Base-by-base conservation (phyloP, 1,140 invertebrate genomes). In the Notospermus geniculatus region DNA sequence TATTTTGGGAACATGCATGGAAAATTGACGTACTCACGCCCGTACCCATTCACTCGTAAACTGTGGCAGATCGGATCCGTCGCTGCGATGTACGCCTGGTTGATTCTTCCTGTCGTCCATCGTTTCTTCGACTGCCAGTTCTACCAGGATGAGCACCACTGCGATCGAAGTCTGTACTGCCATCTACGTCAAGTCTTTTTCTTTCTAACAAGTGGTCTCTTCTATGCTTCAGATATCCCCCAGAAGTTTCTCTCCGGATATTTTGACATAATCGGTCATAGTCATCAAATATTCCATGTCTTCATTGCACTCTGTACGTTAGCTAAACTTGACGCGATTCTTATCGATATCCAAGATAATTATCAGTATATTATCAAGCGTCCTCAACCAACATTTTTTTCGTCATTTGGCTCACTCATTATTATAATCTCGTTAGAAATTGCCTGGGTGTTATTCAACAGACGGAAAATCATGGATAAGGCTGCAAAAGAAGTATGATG, bases 261-360 rank as follows among this genome's bases (percentile, higher is more conserved):
- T 41, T 80, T 72, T 71, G 78, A 80, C 55, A 74, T 79, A 62
- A 56, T 80, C 19, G 76, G 76, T 27, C 77, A 79, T 58, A 76
- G 78, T 60, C 77, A 79, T 62, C 78, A 80, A 64, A 63, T 80
- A 32, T 80, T 80, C 60, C 78, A 80, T 62, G 60, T 79, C 25
- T 77, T 71, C 62, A 79, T 80, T 22, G 62, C 57, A 30, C 50
- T 53, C 23, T 41, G 52, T 30, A 62, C 53, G 4, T 30, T 62
- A n/a, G 25, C 13, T 17, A 59, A 65, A 55, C 30, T 65, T n/a
- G 64, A 65, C 32, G 55, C 59, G 19, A 55, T 62, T 28, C 54
- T 58, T 27, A 32, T 46, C 25, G 63, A 64, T 50, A 55, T 64
- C 28, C 30, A 55, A 29, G n/a, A n/a, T 23, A 50, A 50, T 2